Evolutionary conservation across 2,888 invertebrate species (phyloP), one percentile per base, ranked within the genome.

Genomic region (Catocala fraxini): DNA sequence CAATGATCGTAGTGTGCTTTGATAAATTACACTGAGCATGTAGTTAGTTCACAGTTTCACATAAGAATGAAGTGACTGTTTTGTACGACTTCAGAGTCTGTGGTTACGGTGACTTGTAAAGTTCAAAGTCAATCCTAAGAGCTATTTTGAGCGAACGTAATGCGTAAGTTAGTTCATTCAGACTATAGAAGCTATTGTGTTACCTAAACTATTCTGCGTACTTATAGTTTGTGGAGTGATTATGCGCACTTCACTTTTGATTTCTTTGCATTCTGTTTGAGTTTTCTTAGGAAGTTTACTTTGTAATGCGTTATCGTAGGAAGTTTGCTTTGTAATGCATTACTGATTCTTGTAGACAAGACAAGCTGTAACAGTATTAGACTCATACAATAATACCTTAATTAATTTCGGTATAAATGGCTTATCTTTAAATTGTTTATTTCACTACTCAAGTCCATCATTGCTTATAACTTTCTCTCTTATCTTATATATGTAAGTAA

Each of bases 111-210:
- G 81, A 81, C 80, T 81, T 76, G 59, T 72, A 59, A 75, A 83
- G 83, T 84, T 85, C 83, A 84, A 85, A 84, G 85, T 85, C 83
- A 84, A 72, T 77, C 51, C 48, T 69, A 80, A 49, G 61, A 75
- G 79, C 80, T 84, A 83, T 84, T 83, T 84, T 75, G 73, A 75
- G 77, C 57, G 55, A 52, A 63, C 70, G 65, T n/a, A n/a, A n/a
- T n/a, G n/a, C n/a, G n/a, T 71, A 77, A 81, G 68, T 83, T 77
- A 56, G 71, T 79, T 77, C 74, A 79, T 78, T 81, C 62, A 68
- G 68, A 58, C 65, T 56, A 76, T 65, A 80, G 68, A 72, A 71
- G 73, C 70, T 74, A 75, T 73, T 77, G 73, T 75, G 65, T 75
- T 75, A 68, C 68, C 69, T 69, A 54, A 68, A 70, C 68, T 63